Evolutionary conservation across 2,797 vertebrate genomes (phyloP).

Genomic region (Aplochiton taeniatus): DNA sequence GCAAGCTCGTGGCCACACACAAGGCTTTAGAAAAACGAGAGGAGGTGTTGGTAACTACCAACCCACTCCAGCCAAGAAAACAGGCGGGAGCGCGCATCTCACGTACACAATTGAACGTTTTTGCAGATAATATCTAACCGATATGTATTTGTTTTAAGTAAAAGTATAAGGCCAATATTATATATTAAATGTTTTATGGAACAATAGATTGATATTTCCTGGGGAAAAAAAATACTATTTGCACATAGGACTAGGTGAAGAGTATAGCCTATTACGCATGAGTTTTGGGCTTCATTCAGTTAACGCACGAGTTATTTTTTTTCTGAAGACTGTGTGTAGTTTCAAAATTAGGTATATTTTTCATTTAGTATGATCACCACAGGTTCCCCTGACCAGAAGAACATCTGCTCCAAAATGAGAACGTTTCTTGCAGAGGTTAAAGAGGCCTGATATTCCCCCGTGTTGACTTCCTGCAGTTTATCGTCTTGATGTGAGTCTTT

Average conservation of each 20-base stretch:
- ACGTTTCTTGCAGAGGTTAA: slow-evolving; percentile 7
- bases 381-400: background rate
- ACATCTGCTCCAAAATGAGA: slow-evolving; percentile 46
- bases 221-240: no score
- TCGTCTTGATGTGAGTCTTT: slow-evolving; percentile 33
- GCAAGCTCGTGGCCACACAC: slow-evolving; percentile 64
- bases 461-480: slow-evolving; percentile 44
- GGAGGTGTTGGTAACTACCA: slow-evolving; percentile 74
- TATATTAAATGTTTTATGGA: no score
- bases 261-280: no score
- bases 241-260: no score
- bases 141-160: no score
- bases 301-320: no score
- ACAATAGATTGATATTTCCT: no score
- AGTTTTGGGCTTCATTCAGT: no score
- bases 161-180: no score
- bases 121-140: slow-evolving; percentile 13
- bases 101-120: slow-evolving; percentile 40
- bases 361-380: no score
- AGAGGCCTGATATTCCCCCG: slow-evolving; percentile 30
- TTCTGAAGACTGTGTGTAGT: no score
- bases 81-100: slow-evolving; percentile 45
- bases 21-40: slow-evolving; percentile 48
- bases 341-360: no score
- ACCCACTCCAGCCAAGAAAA: slow-evolving; percentile 59